Percentiles rank a stretch among this genome's conserved stretches.
Conservation (phyloP, 2,113 vertebrate species). For the Glaucidium brasilianum region DNA sequence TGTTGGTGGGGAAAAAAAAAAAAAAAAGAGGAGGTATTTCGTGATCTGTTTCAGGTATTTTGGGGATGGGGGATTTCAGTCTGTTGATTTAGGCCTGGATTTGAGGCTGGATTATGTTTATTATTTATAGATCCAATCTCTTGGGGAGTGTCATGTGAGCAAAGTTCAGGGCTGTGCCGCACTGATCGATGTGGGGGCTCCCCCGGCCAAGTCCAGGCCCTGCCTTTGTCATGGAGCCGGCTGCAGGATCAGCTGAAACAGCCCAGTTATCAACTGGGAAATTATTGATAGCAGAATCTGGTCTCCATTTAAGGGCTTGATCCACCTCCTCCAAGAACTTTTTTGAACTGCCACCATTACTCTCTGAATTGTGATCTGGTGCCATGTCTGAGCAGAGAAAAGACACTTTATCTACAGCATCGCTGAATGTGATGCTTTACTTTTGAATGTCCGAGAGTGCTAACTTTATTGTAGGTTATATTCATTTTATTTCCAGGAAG, state of each 20-base stretch:
- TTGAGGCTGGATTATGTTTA: background rate
- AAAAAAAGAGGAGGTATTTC: background rate
- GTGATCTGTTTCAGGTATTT: background rate
- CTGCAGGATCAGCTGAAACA: accelerated
- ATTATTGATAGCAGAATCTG: background rate
- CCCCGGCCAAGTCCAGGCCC: background rate
- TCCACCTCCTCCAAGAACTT: background rate
- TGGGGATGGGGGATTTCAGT: accelerated
- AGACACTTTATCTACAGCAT: background rate
- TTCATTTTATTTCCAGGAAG: background rate
- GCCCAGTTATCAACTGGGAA: background rate
- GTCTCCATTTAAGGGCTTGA: background rate
- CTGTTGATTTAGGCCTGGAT: background rate
- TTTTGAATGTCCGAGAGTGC: background rate
- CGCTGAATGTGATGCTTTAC: background rate
- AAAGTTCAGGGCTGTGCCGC: accelerated
- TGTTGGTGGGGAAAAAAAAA: no score
- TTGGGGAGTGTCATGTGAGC: background rate
- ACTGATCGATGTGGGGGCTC: accelerated
- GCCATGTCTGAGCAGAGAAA: background rate
- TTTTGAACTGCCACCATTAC: background rate
- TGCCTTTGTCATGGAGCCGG: background rate
- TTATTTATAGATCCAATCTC: background rate
- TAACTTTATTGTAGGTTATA: background rate
- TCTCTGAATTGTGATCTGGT: background rate